Evolutionary conservation across 2,888 invertebrate genomes (phyloP).

Genomic region (Mongoloraphidia duomilia): DNA sequence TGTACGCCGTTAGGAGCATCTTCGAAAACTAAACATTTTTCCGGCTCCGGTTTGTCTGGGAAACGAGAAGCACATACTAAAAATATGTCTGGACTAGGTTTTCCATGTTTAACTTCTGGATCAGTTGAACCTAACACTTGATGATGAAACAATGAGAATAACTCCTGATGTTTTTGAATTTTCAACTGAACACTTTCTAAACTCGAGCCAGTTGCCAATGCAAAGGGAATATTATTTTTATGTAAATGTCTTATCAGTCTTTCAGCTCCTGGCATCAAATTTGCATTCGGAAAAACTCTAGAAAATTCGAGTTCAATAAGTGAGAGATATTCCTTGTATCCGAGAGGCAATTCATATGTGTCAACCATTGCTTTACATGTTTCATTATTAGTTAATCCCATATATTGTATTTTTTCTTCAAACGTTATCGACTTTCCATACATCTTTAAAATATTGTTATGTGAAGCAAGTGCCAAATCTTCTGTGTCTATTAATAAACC

Average conservation of each 20-base stretch:
- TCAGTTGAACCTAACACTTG: constrained; percentile 72
- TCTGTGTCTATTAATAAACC: neutral
- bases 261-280: constrained; percentile 45
- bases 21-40: constrained; percentile 75
- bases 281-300: neutral
- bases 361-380: too few relatives aligned
- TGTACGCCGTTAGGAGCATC: constrained; percentile 83
- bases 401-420: too few relatives aligned
- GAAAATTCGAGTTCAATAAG: constrained; percentile 2
- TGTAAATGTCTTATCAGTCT: constrained; percentile 62
- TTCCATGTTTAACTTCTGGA: constrained; percentile 70
- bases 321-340: constrained; percentile 9
- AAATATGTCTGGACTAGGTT: constrained; percentile 84
- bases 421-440: neutral
- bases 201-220: constrained; percentile 77
- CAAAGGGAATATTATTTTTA: constrained; percentile 60
- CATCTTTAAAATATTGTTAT: neutral
- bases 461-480: neutral
- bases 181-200: constrained; percentile 57
- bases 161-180: constrained; percentile 43
- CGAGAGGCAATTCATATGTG: too few relatives aligned
- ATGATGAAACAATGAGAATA: constrained; percentile 58
- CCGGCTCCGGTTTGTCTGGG: constrained; percentile 44
- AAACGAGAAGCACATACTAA: constrained; percentile 63
- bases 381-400: too few relatives aligned